Evolutionary conservation across 2,888 invertebrate genomes (phyloP).

Genomic region (Physocephala rufipes): DNA sequence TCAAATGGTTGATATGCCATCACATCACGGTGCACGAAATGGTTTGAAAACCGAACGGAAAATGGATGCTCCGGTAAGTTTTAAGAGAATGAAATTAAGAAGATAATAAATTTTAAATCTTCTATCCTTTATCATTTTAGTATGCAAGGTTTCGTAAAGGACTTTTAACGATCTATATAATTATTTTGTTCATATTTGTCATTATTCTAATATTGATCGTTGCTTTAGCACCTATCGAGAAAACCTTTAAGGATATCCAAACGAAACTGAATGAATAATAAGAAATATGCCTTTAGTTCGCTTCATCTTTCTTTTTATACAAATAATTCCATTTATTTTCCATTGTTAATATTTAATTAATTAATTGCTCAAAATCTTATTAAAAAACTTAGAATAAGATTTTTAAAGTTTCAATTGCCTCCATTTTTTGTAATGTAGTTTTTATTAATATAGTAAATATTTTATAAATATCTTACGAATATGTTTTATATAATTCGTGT

Average conservation of each 20-base stretch:
- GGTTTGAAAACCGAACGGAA: conserved; percentile 76
- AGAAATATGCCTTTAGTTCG: not conserved
- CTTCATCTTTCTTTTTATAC: not conserved
- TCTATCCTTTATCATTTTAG: no score
- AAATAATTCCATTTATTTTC: conserved; percentile 10
- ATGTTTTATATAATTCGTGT: conserved; percentile 27
- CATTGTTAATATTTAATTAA: conserved; percentile 13
- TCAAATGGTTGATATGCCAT: conserved; percentile 82
- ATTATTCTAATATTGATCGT: conserved; percentile 79
- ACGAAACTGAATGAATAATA: conserved; percentile 40
- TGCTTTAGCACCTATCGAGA: conserved; percentile 78
- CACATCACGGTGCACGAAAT: conserved; percentile 68
- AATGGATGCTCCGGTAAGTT: conserved; percentile 80
- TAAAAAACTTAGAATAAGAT: not conserved
- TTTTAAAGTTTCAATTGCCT: conserved; percentile 13
- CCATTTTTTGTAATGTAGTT: not conserved
- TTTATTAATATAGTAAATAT: conserved; percentile 9
- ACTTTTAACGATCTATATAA: conserved; percentile 79
- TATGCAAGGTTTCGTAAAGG: conserved; percentile 80
- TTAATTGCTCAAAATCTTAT: not conserved
- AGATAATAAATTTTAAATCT: not conserved
- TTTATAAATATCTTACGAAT: conserved; percentile 12
- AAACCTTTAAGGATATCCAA: conserved; percentile 66
- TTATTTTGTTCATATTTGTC: conserved; percentile 76
- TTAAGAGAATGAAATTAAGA: not conserved